Conservation (phyloP, 2,888 invertebrate species). For the Acanthosepion lycidas region DNA sequence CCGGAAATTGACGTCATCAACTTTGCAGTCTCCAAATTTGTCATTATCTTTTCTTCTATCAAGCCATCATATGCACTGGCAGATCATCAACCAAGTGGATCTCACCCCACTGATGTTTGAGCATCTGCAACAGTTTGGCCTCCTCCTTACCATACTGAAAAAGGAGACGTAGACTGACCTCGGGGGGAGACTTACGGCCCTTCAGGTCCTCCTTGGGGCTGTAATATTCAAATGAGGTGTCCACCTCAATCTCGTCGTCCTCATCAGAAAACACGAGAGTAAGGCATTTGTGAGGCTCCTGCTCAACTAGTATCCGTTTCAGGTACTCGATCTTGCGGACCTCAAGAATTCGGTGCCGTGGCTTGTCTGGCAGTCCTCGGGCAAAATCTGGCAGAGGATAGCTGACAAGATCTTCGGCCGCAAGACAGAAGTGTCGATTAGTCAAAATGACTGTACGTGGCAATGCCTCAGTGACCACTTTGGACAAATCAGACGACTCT, state of each 20-base stretch:
- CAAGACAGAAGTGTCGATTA: conserved; percentile 67
- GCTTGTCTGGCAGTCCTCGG: conserved; percentile 68
- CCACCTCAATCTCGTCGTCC: conserved; percentile 69
- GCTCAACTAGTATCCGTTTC: conserved; percentile 61
- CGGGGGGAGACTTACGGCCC: conserved; percentile 60
- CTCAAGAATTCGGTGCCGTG: conserved; percentile 65
- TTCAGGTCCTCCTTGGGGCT: conserved; percentile 56
- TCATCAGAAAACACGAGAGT: conserved; percentile 71
- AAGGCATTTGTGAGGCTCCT: conserved; percentile 60
- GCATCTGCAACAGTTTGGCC: conserved; percentile 65
- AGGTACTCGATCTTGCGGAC: conserved; percentile 67
- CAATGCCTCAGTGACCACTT: conserved; percentile 54
- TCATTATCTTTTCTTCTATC: neutral
- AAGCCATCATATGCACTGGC: conserved; percentile 51
- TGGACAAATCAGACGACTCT: conserved; percentile 50
- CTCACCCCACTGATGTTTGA: conserved; percentile 69
- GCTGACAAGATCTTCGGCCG: conserved; percentile 70
- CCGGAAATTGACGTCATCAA: neutral
- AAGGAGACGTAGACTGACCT: conserved; percentile 62
- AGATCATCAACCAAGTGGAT: conserved; percentile 56
- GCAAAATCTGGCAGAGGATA: conserved; percentile 73
- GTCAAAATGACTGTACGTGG: conserved; percentile 69
- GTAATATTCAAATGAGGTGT: conserved; percentile 68
- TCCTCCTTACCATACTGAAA: conserved; percentile 67
- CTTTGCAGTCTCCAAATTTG: neutral